Evolutionary conservation across 2,888 invertebrate species (phyloP), one percentile per base, ranked within the genome.

Genomic region (Drosophila siamana): DNA sequence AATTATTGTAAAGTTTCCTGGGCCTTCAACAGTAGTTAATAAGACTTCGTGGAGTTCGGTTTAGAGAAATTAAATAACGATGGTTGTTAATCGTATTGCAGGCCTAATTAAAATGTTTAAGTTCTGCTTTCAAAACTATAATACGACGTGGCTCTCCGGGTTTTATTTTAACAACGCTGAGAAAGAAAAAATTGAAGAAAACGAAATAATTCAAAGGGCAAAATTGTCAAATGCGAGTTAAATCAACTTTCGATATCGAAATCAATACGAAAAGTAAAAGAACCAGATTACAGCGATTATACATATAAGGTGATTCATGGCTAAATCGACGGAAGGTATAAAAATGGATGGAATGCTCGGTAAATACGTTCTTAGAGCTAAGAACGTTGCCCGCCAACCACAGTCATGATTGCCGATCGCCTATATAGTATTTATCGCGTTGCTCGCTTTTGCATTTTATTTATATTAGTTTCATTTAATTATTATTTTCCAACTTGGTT

Each of bases 81-180:
- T 59, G 62, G 48, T 41, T 59, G 9, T 48, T 1, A 63, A 48
- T 60, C 63, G 63, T 0, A 15, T 61, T 8, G 41, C 26, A 15
- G 19, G 16, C 0, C n/a, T 63, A 13, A 28, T 62, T 44, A 48
- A n/a, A 24, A 48, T 63, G 4, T 41, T 59, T 16, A 7, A 9
- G 2, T 13, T 19, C 11, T 11, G 15, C 7, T 13, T 30, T 22
- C 7, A 5, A 2, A n/a, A 30, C 1, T 47, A 33, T 33, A 13
- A 24, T 0, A 0, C 8, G 7, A 30, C 1, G 2, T 57, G 5
- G n/a, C 2, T 15, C 0, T 2, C 2, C 24, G 16, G 19, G 36
- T 59, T 8, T 2, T 0, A 19, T 6, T 46, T 26, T 7, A 4
- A 15, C 7, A 40, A 2, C 3, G 26, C 15, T 0, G 2, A 40